These are phyloP conservation scores for Sigmodon hispidus DNA, from an alignment of 2,113 vertebrate genomes.

Conservation along the genomic window DNA sequence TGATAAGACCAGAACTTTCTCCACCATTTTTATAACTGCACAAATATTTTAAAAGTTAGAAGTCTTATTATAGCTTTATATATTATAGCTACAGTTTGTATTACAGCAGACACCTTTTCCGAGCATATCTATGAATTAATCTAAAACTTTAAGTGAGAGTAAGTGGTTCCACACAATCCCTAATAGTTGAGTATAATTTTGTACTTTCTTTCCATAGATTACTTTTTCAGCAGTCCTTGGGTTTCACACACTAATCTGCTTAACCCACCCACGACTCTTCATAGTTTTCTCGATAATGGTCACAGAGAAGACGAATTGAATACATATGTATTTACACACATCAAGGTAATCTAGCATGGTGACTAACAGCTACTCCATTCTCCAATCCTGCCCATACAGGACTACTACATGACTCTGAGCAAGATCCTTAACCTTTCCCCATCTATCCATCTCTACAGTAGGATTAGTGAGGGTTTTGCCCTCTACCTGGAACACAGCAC, in stretches of 20 bases:
- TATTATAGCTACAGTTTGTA: not conserved
- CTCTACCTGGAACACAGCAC: not conserved
- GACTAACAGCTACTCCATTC: not conserved
- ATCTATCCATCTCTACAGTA: constrained; percentile 21
- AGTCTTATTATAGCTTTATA: not conserved
- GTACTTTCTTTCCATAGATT: constrained; percentile 4
- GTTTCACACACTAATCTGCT: constrained; percentile 1
- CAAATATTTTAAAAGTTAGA: constrained; percentile 42
- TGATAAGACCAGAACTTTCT: not conserved
- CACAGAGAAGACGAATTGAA: not conserved
- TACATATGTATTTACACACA: not conserved
- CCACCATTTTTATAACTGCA: not conserved
- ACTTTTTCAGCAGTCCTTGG: not conserved
- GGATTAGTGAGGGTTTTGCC: not conserved
- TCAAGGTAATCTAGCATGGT: constrained; percentile 11
- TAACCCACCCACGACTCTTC: not conserved
- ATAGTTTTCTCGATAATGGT: not conserved
- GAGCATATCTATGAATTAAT: not conserved
- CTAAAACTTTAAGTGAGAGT: constrained; percentile 30
- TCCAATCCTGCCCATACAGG: not conserved
- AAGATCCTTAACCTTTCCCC: not conserved
- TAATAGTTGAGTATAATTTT: not conserved
- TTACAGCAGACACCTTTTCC: not conserved
- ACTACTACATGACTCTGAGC: not conserved
- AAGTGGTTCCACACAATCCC: constrained; percentile 4